Evolutionary conservation across 2,888 invertebrate genomes (phyloP).

Genomic region (Torymus aiolomorphi): DNA sequence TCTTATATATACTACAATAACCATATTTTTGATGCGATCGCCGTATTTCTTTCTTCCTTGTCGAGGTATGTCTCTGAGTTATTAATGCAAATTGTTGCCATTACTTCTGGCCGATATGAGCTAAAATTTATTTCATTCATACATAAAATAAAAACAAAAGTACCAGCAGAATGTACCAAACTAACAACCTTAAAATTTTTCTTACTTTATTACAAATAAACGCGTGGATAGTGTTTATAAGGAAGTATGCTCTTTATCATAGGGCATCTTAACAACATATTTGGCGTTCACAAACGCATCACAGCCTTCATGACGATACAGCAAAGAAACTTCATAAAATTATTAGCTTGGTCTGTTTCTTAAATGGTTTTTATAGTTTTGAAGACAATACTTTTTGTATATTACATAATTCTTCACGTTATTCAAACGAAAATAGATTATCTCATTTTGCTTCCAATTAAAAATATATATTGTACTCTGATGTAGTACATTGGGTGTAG

Average conservation of each 20-base stretch:
- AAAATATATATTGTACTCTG: slow-evolving; percentile 26
- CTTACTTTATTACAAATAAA: neutral
- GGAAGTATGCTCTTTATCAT: slow-evolving; percentile 18
- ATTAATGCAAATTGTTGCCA: neutral
- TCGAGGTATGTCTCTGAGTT: slow-evolving; percentile 10
- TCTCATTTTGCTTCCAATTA: neutral
- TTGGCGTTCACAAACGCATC: slow-evolving; percentile 45
- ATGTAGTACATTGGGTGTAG: neutral
- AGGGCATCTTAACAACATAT: slow-evolving; percentile 41
- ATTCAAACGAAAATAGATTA: neutral
- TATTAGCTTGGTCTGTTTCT: slow-evolving; percentile 21
- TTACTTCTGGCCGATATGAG: slow-evolving; percentile 36
- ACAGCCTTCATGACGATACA: slow-evolving; percentile 48
- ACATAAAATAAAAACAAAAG: neutral
- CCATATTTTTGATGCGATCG: slow-evolving; percentile 69
- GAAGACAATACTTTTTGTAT: neutral
- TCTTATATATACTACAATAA: slow-evolving; percentile 64
- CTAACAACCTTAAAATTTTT: neutral
- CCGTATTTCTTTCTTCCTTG: slow-evolving; percentile 10
- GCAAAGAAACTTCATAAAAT: slow-evolving; percentile 22
- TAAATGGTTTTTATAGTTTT: slow-evolving; percentile 22
- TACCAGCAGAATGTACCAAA: neutral
- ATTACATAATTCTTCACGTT: neutral
- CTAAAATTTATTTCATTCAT: slow-evolving; percentile 29
- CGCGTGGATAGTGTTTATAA: neutral